Base-by-base conservation (phyloP, 37 sponge, comb jelly and placozoan species). In the Cliona cf. orientalis region DNA sequence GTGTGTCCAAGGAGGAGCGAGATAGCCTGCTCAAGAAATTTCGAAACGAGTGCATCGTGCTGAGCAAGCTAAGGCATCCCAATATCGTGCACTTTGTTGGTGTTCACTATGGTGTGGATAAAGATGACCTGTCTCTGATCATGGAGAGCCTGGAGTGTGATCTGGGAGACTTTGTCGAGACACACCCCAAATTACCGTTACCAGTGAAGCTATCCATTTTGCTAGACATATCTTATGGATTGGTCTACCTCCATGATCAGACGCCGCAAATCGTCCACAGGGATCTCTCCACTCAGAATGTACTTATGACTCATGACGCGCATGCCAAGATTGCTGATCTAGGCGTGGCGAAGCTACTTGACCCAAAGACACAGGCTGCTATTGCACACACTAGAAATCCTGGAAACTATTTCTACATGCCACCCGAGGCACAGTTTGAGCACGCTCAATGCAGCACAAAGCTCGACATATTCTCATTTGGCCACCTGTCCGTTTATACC, bases 1-100 rank as follows among this genome's bases (percentile, higher is more conserved):
- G 42, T 21, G 70, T 80, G 0, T 1, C 58, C 0, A 7, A 22
- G n/a, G 31, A 2, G 17, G 66, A 74, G 0, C n/a, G 56, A 4
- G 31, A 63, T 1, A 19, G n/a, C 23, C 36, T 74, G 9, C 60
- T 14, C 17, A 22, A 34, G 29, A 64, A 39, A 19, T 83, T 83
- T 63, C n/a, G 5, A 7, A 37, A 45, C 3, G 83, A 83, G 32
- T 83, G 75, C 46, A 41, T 28, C 46, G 26, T 65, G 35, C 72
- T 81, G 32, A 71, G 81, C 46, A 14, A 39, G 29, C 44, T 81
- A 7, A 46, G 62, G 41, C 81, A 81, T 39, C 81, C 81, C 0
- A 70, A 81, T 35, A 58, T 81, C 32, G 81, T 81, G 17, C 71
- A 71, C 4, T 81, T 71, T 32, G 45, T 81, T 5, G 81, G 81